Conservation (phyloP, 1,140 invertebrate species). For the Drosophila equinoxialis region DNA sequence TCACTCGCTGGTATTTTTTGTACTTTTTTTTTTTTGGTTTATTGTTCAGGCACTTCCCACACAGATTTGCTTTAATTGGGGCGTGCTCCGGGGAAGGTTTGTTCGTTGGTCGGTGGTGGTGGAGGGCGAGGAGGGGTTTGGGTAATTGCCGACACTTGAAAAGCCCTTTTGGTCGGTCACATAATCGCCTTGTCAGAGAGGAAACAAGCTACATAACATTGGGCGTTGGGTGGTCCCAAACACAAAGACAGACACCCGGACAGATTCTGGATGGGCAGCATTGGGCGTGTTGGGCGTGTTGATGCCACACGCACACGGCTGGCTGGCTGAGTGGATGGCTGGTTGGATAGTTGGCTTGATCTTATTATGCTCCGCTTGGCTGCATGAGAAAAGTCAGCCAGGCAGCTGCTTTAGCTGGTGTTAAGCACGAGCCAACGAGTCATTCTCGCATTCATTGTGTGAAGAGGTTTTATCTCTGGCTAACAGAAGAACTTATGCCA, state of each 20-base stretch:
- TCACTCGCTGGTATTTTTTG: neutral
- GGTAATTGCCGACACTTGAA: conserved; percentile 75
- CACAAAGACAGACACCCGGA: conserved; percentile 36
- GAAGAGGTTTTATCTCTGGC: conserved; percentile 65
- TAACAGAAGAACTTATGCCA: conserved; percentile 52
- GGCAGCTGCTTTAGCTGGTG: conserved; percentile 30
- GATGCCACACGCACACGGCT: conserved; percentile 66
- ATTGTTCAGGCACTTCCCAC: conserved; percentile 67
- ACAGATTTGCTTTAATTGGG: conserved; percentile 80
- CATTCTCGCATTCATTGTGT: no score
- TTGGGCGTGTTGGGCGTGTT: conserved; percentile 55
- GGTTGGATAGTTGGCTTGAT: conserved; percentile 54
- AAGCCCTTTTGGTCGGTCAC: conserved; percentile 54
- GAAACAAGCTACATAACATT: conserved; percentile 43
- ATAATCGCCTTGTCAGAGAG: conserved; percentile 64
- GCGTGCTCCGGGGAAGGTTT: conserved; percentile 48
- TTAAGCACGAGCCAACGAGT: conserved; percentile 11
- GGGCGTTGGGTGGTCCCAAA: conserved; percentile 44
- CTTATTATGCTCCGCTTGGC: conserved; percentile 76
- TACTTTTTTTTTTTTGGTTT: conserved; percentile 6
- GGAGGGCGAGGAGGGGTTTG: conserved; percentile 21
- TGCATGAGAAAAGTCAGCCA: conserved; percentile 74
- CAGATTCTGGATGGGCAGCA: neutral
- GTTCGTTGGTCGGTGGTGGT: neutral
- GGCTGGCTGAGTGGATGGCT: conserved; percentile 28